These are phyloP conservation scores for Rhincodon typus DNA, from an alignment of 2,797 vertebrate genomes.

Conservation along the genomic window DNA sequence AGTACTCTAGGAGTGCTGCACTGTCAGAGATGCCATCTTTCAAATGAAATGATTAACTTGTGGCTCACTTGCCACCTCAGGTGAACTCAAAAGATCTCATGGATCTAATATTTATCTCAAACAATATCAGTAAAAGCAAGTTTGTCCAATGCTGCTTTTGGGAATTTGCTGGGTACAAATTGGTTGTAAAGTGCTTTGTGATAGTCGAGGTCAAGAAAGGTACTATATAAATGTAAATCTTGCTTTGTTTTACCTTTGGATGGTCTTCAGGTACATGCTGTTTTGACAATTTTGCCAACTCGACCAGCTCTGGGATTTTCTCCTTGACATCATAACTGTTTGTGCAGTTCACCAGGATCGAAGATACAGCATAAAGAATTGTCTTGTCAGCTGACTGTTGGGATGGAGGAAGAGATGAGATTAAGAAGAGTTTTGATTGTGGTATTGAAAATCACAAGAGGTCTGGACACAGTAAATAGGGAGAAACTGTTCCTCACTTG, in stretches of 20 bases:
- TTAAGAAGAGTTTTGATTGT: not conserved
- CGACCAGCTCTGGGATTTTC: constrained; percentile 83
- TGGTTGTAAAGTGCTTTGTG: not conserved
- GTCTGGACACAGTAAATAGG: too few relatives aligned
- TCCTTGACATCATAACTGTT: constrained; percentile 95
- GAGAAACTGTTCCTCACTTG: too few relatives aligned
- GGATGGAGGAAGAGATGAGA: constrained; percentile 7
- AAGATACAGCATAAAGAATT: constrained; percentile 84
- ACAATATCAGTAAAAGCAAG: not conserved
- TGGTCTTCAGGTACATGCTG: constrained; percentile 94
- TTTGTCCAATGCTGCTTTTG: not conserved
- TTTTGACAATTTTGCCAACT: constrained; percentile 94
- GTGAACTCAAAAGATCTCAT: not conserved
- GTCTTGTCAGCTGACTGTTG: constrained; percentile 84
- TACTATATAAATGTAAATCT: not conserved
- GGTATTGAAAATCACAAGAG: too few relatives aligned
- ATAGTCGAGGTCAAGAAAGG: not conserved
- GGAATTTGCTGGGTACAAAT: not conserved
- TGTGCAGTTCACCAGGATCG: constrained; percentile 85
- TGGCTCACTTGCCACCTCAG: not conserved
- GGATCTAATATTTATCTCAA: not conserved
- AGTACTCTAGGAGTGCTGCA: not conserved
- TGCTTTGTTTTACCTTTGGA: constrained; percentile 71
- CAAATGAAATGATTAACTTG: not conserved
- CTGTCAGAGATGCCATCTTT: not conserved